Evolutionary conservation across 2,797 vertebrate genomes (phyloP).

Genomic region (Myotis findleyi): DNA sequence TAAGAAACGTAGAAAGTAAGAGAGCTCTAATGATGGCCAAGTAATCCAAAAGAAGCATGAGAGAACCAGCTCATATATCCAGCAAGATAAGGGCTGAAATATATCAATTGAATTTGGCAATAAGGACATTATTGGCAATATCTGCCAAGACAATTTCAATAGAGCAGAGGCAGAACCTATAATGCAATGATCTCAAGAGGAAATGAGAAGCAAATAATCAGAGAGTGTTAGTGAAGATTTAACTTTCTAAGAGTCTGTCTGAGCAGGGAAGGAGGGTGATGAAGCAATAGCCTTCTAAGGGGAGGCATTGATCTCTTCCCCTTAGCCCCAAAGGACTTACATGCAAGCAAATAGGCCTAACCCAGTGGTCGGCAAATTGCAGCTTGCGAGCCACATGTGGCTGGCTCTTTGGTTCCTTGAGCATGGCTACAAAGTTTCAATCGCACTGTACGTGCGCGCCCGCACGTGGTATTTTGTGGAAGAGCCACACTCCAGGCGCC

Average conservation of each 20-base stretch:
- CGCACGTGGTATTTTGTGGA: too few relatives aligned
- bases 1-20: background rate
- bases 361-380: too few relatives aligned
- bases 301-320: background rate
- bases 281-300: background rate
- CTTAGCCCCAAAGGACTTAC: too few relatives aligned
- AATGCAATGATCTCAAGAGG: background rate
- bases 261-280: rapidly evolving
- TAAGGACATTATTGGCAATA: conserved; percentile 33
- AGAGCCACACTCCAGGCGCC: too few relatives aligned
- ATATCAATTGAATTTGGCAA: conserved; percentile 45
- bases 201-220: background rate
- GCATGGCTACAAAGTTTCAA: too few relatives aligned
- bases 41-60: background rate
- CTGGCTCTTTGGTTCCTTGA: too few relatives aligned
- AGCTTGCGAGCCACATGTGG: too few relatives aligned
- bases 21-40: background rate
- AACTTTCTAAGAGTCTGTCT: background rate
- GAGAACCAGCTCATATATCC: background rate
- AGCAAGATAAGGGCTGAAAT: background rate
- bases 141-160: conserved; percentile 47
- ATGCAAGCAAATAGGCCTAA: too few relatives aligned
- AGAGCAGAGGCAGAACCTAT: background rate
- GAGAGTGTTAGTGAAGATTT: background rate
- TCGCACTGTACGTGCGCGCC: too few relatives aligned